Base-by-base conservation (phyloP, 2,888 invertebrate genomes). In the Drosophila longiperda region DNA sequence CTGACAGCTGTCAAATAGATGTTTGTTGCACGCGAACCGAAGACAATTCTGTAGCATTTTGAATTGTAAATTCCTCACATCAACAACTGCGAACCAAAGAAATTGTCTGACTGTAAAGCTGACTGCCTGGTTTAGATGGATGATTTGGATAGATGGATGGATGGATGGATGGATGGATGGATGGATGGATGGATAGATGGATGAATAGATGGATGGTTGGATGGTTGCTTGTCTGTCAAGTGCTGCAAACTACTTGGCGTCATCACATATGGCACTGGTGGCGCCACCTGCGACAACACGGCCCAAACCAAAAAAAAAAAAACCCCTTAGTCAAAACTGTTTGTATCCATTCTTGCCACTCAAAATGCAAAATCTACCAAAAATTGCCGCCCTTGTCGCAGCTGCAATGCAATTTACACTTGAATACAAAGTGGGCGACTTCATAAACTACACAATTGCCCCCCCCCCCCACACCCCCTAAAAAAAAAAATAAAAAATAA, bases 391-490 rank as follows among this genome's bases (percentile, higher is more conserved):
- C 49, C 70, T 45, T 66, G 68, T 70, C 85, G 85, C 82, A 78
- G 83, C 83, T 86, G 90, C 90, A 78, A 83, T 89, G 90, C 90
- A 90, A 86, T 86, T 86, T 86, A 83, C 90, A 86, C 86, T 86
- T 86, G 86, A 86, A 86, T 86, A 81, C 75, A 81, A 89, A 89
- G 80, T 87, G 80, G 66, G 76, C 62, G 66, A 71, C 60, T 68
- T 66, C 49, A 62, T 66, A 75, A 62, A 73, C 54, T 40, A 36
- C 34, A 36, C 34, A 17, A 38, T 5, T 33, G 55, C 15, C 29
- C 36, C 29, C 8, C 3, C 7, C 20, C 0, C 15, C 42, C 23
- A 29, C 29, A 29, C 9, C 1, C 17, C 63, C 17, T 3, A 1
- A 4, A n/a, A 33, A 36, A 42, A 66, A 59, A 36, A 52, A 33